These are phyloP conservation scores for Dryobota labecula DNA, from an alignment of 2,888 invertebrate species.

Conservation along the genomic window DNA sequence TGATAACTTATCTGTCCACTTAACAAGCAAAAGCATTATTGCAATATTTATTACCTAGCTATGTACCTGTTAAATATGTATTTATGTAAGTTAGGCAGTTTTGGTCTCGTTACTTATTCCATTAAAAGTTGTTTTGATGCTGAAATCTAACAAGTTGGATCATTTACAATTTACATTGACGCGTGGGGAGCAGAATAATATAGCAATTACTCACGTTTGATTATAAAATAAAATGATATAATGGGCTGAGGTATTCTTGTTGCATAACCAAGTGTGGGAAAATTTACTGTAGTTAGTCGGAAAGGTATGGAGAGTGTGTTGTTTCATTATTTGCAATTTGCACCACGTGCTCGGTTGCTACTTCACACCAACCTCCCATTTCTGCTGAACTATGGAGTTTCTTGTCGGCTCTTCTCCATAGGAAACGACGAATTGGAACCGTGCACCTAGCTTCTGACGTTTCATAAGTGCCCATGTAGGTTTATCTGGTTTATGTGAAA, in stretches of 20 bases:
- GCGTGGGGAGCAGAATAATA: slow-evolving; percentile 57
- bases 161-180: slow-evolving; percentile 43
- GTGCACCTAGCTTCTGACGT: no score
- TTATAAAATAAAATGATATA: slow-evolving; percentile 58
- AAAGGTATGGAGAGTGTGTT: slow-evolving; percentile 52
- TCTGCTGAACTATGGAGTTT: slow-evolving; percentile 73
- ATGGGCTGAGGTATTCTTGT: slow-evolving; percentile 47
- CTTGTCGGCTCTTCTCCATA: no score
- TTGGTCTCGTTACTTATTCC: slow-evolving; percentile 30
- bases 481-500: no score
- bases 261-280: slow-evolving; percentile 64
- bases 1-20: background rate
- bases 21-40: background rate
- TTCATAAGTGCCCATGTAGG: no score
- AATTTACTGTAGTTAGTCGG: slow-evolving; percentile 37
- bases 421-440: no score
- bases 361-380: slow-evolving; percentile 74
- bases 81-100: slow-evolving; percentile 36
- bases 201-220: slow-evolving; percentile 53
- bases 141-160: slow-evolving; percentile 29
- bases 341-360: slow-evolving; percentile 72
- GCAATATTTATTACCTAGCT: background rate
- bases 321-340: slow-evolving; percentile 83
- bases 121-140: slow-evolving; percentile 33
- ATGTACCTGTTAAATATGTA: slow-evolving; percentile 25